Percentiles rank a stretch among this genome's conserved stretches.
phyloP scores from a whole-genome alignment of 2,888 invertebrate species.

The Nomada fucata region DNA sequence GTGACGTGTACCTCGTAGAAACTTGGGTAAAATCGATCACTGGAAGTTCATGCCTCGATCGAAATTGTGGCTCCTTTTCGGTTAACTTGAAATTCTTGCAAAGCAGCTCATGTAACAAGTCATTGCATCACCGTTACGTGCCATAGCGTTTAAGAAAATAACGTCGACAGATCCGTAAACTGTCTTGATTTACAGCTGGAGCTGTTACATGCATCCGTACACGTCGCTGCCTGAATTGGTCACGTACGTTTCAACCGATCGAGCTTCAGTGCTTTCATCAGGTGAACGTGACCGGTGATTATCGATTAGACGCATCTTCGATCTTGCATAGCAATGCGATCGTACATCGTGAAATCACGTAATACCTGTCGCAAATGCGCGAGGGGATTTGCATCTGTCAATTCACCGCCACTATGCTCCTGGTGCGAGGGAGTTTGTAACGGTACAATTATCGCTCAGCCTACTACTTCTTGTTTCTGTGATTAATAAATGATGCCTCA shows the following conservation, averaged over 20 bases:
- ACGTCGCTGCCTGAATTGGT: conserved; percentile 58
- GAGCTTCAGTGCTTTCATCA: conserved; percentile 57
- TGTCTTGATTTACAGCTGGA: conserved; percentile 36
- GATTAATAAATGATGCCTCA: no score
- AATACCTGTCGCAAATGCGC: conserved; percentile 65
- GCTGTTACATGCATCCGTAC: conserved; percentile 27
- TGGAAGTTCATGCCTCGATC: conserved; percentile 6
- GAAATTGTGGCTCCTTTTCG: conserved; percentile 13
- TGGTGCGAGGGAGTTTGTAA: not conserved
- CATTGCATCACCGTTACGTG: not conserved
- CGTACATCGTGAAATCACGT: conserved; percentile 72
- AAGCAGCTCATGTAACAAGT: not conserved
- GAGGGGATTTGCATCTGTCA: conserved; percentile 69
- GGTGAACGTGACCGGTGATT: conserved; percentile 64
- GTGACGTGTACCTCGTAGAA: conserved; percentile 3
- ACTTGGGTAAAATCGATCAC: conserved; percentile 25
- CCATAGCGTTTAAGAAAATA: conserved; percentile 11
- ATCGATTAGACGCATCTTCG: conserved; percentile 70
- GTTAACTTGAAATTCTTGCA: not conserved
- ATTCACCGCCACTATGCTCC: conserved; percentile 48
- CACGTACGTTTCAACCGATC: conserved; percentile 62
- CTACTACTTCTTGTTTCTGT: no score
- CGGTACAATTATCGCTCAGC: no score
- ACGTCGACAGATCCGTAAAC: conserved; percentile 15
- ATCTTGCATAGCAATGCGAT: conserved; percentile 65